Conservation (phyloP, 2,888 invertebrate species). For the Tipula confusa region DNA sequence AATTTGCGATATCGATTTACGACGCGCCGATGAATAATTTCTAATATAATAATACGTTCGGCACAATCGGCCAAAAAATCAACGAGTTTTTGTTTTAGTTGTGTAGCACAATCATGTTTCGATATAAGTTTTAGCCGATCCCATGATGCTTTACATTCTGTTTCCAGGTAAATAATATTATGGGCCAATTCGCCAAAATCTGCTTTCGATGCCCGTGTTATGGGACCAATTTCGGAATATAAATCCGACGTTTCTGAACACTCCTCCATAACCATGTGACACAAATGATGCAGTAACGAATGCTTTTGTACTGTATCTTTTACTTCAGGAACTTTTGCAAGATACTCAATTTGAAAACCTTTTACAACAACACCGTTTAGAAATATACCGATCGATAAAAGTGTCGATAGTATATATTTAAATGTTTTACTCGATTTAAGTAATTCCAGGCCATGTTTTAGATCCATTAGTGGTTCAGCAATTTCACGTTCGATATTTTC, state of each 20-base stretch:
- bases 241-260: slow-evolving; percentile 93
- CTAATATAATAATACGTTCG: slow-evolving; percentile 90
- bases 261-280: slow-evolving; percentile 95
- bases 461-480: slow-evolving; percentile 96
- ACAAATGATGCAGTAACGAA: slow-evolving; percentile 93
- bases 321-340: slow-evolving; percentile 96
- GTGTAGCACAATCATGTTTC: slow-evolving; percentile 86
- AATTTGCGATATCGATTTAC: slow-evolving; percentile 89
- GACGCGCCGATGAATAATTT: slow-evolving; percentile 86
- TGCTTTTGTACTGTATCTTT: slow-evolving; percentile 99
- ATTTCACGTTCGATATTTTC: slow-evolving; percentile 97
- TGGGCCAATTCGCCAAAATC: slow-evolving; percentile 89
- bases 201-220: slow-evolving; percentile 86
- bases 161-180: slow-evolving; percentile 83
- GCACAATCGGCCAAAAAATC: slow-evolving; percentile 97
- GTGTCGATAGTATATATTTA: slow-evolving; percentile 86
- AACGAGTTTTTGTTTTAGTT: slow-evolving; percentile 88
- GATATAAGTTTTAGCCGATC: slow-evolving; percentile 92
- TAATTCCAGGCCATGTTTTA: slow-evolving; percentile 93
- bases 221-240: slow-evolving; percentile 93
- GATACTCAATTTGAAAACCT: slow-evolving; percentile 96
- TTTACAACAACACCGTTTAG: slow-evolving; percentile 89
- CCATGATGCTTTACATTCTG: slow-evolving; percentile 96
- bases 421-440: slow-evolving; percentile 90
- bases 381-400: slow-evolving; percentile 93